Percentiles rank a stretch among this genome's conserved stretches.
Evolutionary conservation across 1,140 invertebrate species (phyloP).

Genomic region (Gryllus bimaculatus): DNA sequence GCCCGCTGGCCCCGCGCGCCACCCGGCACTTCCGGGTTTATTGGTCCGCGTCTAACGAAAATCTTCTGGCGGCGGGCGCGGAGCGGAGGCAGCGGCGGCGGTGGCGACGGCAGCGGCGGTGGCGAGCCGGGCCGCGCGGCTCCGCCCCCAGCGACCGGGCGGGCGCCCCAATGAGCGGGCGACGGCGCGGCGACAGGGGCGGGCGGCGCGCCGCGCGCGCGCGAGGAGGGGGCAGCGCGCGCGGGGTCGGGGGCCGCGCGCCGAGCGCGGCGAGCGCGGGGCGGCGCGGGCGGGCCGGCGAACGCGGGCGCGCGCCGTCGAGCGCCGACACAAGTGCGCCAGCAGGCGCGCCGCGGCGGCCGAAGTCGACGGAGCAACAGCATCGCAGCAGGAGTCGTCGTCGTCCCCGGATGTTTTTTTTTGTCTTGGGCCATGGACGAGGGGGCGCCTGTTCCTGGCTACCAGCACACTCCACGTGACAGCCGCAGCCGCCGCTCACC

Average conservation of each 20-base stretch:
- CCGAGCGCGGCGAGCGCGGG: background rate
- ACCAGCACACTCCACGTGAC: conserved; percentile 22
- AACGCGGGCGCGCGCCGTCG: background rate
- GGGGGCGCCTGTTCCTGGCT: conserved; percentile 25
- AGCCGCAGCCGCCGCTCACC: background rate
- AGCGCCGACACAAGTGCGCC: background rate
- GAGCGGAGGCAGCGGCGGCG: background rate
- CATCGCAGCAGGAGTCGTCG: background rate
- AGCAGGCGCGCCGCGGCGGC: background rate
- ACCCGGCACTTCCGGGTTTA: background rate
- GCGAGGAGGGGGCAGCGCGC: too few relatives aligned
- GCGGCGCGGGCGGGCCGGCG: background rate
- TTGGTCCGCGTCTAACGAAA: background rate
- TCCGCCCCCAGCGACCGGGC: background rate
- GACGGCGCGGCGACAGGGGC: background rate
- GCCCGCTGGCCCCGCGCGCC: too few relatives aligned
- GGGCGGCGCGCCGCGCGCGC: too few relatives aligned
- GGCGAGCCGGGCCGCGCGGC: background rate
- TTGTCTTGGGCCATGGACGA: conserved; percentile 29
- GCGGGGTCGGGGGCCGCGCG: background rate
- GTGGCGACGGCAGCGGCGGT: background rate
- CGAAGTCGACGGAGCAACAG: background rate
- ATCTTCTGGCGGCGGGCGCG: background rate
- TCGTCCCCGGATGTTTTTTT: conserved; percentile 24
- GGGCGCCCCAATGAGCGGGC: background rate